A percentile compares a stretch with the other conserved stretches of the same genome.
Evolutionary conservation across 2,888 invertebrate genomes (phyloP).

Genomic region (Napeogenes inachia): DNA sequence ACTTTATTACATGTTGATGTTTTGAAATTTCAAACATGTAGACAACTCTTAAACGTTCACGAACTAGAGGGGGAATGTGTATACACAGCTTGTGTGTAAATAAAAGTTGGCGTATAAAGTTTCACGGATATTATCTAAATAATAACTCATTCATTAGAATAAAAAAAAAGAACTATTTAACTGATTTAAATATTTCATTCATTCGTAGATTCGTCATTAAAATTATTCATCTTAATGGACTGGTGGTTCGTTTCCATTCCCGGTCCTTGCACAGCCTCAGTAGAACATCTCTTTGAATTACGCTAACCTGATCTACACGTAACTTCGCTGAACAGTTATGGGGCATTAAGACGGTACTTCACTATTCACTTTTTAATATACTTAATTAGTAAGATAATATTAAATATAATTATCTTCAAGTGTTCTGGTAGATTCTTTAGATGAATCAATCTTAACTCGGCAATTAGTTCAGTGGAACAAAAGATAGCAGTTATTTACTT

Average conservation of each 20-base stretch:
- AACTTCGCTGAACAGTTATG: not conserved
- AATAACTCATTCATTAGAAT: too few species aligned
- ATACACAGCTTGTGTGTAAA: not conserved
- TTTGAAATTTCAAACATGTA: conserved; percentile 16
- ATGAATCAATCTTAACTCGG: not conserved
- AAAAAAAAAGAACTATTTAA: too few species aligned
- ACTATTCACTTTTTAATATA: too few species aligned
- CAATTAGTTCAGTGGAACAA: conserved; percentile 1
- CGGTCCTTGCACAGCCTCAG: conserved; percentile 9
- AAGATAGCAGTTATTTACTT: not conserved
- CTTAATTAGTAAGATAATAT: too few species aligned
- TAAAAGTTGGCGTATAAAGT: conserved; percentile 1
- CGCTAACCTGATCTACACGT: not conserved
- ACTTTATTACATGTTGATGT: conserved; percentile 25
- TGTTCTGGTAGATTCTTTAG: not conserved
- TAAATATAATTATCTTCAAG: too few species aligned
- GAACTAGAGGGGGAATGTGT: conserved; percentile 4
- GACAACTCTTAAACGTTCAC: conserved; percentile 9
- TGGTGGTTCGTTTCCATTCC: conserved; percentile 28
- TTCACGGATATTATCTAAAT: too few species aligned
- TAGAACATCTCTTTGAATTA: not conserved
- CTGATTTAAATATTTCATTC: too few species aligned
- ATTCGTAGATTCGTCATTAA: conserved; percentile 21
- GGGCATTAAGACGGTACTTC: not conserved
- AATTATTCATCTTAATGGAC: conserved; percentile 29